Conservation (phyloP, 2,888 invertebrate genomes). For the Plebejus anna region DNA sequence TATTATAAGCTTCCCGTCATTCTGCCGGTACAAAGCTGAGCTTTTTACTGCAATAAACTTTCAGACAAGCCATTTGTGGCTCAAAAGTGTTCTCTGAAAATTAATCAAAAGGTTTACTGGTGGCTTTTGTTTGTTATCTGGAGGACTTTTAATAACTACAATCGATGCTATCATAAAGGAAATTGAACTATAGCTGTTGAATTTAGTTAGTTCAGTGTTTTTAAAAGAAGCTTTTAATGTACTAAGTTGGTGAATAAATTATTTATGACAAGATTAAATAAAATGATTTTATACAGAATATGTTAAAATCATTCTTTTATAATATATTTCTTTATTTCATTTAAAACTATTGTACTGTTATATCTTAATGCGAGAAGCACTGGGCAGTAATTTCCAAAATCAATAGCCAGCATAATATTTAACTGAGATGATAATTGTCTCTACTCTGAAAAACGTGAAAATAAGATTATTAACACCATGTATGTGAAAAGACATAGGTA, state of each 20-base stretch:
- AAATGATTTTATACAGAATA: no score
- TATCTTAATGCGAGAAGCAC: no score
- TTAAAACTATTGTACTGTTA: no score
- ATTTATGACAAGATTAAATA: no score
- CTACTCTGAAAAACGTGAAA: no score
- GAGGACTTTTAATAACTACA: slow-evolving; percentile 44
- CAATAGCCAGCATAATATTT: no score
- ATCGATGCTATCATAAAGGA: slow-evolving; percentile 22
- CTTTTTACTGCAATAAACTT: slow-evolving; percentile 76
- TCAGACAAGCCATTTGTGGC: slow-evolving; percentile 72
- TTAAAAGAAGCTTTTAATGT: neutral
- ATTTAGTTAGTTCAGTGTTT: neutral
- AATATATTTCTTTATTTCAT: no score
- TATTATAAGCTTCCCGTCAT: slow-evolving; percentile 69
- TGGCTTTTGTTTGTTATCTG: slow-evolving; percentile 52
- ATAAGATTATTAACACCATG: no score
- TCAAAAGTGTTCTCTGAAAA: slow-evolving; percentile 65
- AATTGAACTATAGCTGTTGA: neutral
- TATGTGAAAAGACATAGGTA: no score
- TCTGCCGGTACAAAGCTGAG: slow-evolving; percentile 61
- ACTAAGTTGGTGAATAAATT: neutral
- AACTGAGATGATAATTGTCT: no score
- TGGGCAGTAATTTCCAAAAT: no score
- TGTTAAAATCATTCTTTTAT: no score
- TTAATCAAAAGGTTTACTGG: slow-evolving; percentile 67